Evolutionary conservation across 2,888 invertebrate genomes (phyloP).

Genomic region (Hypselothyrea guttata): DNA sequence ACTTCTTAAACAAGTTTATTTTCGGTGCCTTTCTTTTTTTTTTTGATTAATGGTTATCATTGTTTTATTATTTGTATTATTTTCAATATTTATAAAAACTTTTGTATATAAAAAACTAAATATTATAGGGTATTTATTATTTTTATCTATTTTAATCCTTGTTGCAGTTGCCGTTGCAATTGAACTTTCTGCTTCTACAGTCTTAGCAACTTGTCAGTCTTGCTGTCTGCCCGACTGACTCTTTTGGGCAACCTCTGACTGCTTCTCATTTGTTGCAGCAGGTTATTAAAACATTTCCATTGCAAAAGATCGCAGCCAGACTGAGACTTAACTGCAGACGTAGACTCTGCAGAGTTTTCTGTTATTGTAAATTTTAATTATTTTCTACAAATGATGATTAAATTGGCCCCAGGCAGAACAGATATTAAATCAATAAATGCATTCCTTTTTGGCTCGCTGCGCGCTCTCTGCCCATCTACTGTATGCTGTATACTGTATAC

Average conservation of each 20-base stretch:
- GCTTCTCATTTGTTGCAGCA: slow-evolving; percentile 33
- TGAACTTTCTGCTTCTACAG: slow-evolving; percentile 24
- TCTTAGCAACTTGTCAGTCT: slow-evolving; percentile 46
- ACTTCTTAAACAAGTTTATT: too few species aligned
- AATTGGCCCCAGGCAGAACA: slow-evolving; percentile 71
- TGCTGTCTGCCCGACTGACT: not conserved
- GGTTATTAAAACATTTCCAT: slow-evolving; percentile 58
- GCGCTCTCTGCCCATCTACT: not conserved
- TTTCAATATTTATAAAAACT: too few species aligned
- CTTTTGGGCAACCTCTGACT: slow-evolving; percentile 12
- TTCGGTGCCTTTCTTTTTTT: too few species aligned
- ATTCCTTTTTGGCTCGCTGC: not conserved
- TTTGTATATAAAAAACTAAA: too few species aligned
- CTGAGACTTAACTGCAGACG: not conserved
- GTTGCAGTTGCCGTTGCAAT: slow-evolving; percentile 21
- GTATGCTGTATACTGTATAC: not conserved
- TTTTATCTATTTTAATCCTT: not conserved
- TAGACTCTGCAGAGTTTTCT: slow-evolving; percentile 12
- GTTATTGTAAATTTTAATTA: slow-evolving; percentile 75
- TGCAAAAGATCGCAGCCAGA: slow-evolving; percentile 10
- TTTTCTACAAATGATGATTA: slow-evolving; percentile 78
- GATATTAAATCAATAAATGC: slow-evolving; percentile 74
- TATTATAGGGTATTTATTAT: slow-evolving; percentile 1
- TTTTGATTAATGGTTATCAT: too few species aligned
- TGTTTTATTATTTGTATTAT: too few species aligned